Base-by-base conservation (phyloP, 2,888 invertebrate genomes). In the Hyppa rectilinea region DNA sequence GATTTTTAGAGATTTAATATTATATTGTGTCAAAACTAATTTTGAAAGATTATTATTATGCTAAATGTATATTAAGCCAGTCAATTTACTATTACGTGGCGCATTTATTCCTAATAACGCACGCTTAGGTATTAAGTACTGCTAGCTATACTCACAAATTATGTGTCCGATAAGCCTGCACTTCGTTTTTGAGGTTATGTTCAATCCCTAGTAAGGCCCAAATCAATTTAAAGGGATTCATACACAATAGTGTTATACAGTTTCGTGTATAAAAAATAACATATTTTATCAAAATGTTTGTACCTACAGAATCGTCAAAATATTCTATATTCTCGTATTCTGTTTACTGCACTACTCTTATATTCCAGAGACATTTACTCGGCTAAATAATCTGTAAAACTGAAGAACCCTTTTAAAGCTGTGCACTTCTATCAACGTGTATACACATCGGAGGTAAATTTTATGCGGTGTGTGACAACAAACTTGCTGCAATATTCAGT, bases 71-170 rank as follows among this genome's bases (percentile, higher is more conserved):
- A 29, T 4, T 26, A 29, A 20, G 23, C 3, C 12, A 26, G 40
- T 50, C 50, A 20, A 50, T 40, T 26, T 34, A 31, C 6, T 20
- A 40, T 20, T 40, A 3, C 14, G 31, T 20, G 43, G 43, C 5
- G 34, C 12, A 52, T 49, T 45, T 66, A 55, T 36, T 47, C 53
- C 6, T 43, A 31, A 49, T 49, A 40, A n/a, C 34, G 50, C 58
- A 76, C 70, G 45, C 70, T 58, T 77, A 47, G 20, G 17, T 76
- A 53, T 43, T 43, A 38, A 20, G 29, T 40, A 65, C 38, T 66
- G 43, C 4, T 40, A 14, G 43, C 4, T 40, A 14, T 26, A 47
- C 5, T 50, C 50, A 75, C 43, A 23, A 56, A 38, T 23, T 49
- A 65, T 52, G 45, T 43, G 26, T n/a, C 29, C 9, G 14, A 26